phyloP scores from a whole-genome alignment of 2,888 invertebrate genomes.

The Adela reaumurella region DNA sequence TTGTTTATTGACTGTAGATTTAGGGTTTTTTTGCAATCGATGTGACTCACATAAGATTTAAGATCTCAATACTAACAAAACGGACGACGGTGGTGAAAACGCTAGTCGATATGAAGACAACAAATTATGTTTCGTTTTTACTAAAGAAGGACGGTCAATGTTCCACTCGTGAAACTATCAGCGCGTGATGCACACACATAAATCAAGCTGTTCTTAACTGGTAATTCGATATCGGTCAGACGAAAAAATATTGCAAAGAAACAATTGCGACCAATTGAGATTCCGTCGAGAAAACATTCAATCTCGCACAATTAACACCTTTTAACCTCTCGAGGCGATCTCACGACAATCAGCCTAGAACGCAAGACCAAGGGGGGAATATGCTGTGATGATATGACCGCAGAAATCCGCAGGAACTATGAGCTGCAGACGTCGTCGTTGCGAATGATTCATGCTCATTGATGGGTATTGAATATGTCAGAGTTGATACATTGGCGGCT shows the following conservation, averaged over 20 bases:
- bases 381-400: not conserved
- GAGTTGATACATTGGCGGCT: not conserved
- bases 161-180: no score
- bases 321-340: conserved; percentile 52
- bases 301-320: conserved; percentile 59
- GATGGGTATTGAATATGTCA: not conserved
- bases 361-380: not conserved
- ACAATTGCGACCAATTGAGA: conserved; percentile 53
- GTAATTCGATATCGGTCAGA: not conserved
- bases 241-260: conserved; percentile 20
- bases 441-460: not conserved
- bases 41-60: no score
- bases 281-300: conserved; percentile 56
- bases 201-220: not conserved
- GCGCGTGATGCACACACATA: no score
- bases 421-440: no score
- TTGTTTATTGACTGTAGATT: not conserved
- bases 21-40: not conserved
- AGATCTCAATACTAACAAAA: no score
- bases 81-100: no score
- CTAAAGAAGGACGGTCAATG: no score
- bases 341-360: conserved; percentile 44
- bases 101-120: no score
- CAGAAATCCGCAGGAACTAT: no score
- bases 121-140: no score